Evolutionary conservation across 2,797 vertebrate species (phyloP).

Genomic region (Pogoniulus pusillus): DNA sequence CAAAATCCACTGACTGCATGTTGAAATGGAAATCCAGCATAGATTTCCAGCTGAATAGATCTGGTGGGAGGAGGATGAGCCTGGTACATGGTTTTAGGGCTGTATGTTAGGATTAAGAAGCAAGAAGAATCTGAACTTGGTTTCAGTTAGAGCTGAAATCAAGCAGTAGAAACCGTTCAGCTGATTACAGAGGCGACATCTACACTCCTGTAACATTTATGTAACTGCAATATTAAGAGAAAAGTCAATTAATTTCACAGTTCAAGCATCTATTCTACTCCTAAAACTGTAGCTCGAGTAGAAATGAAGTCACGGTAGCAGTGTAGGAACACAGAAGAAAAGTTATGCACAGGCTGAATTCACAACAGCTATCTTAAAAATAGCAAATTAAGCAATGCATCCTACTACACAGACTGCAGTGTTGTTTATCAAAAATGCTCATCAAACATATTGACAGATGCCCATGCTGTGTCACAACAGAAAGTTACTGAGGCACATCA

Average conservation of each 20-base stretch:
- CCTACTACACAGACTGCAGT: neutral
- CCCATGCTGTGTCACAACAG: neutral
- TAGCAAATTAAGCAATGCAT: neutral
- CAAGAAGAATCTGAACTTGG: neutral
- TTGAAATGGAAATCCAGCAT: neutral
- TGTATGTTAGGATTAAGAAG: neutral
- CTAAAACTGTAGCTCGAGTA: neutral
- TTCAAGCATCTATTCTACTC: neutral
- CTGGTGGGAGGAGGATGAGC: neutral
- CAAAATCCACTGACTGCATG: neutral
- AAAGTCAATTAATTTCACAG: slow-evolving; percentile 1
- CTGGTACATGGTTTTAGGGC: neutral
- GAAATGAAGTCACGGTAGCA: neutral
- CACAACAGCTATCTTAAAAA: neutral
- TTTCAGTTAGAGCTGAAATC: neutral
- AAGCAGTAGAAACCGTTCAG: neutral
- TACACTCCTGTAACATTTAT: neutral
- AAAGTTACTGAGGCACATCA: neutral
- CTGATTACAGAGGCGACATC: neutral
- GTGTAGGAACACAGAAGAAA: neutral
- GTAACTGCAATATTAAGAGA: neutral
- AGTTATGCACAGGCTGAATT: neutral
- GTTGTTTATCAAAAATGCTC: neutral
- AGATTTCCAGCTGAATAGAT: neutral
- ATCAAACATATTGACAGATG: neutral